Conservation (phyloP, 2,888 invertebrate species). For the Cantharis flavilabris region DNA sequence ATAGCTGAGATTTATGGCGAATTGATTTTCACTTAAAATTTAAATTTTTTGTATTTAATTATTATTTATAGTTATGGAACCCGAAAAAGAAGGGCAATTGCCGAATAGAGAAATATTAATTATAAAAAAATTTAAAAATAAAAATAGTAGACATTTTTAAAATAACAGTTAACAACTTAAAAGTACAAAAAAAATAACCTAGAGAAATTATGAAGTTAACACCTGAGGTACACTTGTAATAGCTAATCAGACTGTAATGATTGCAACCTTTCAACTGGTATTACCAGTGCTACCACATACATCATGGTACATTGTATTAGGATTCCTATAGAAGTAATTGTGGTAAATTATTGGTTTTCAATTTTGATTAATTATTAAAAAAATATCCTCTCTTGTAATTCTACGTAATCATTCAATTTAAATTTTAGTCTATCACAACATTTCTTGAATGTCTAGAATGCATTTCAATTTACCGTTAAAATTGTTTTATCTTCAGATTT, state of each 20-base stretch:
- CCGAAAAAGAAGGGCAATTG: too few species aligned
- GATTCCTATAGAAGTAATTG: not conserved
- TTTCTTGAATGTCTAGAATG: not conserved
- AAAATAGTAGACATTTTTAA: not conserved
- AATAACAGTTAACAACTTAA: not conserved
- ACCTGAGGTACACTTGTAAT: not conserved
- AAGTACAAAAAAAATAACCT: not conserved
- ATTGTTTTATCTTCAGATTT: not conserved
- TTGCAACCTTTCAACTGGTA: not conserved
- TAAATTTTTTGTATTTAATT: too few species aligned
- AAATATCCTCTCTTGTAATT: not conserved
- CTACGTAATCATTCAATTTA: not conserved
- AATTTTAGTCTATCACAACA: not conserved
- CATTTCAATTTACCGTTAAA: not conserved
- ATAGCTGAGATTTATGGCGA: not conserved
- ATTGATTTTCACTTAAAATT: not conserved
- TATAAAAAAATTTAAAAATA: too few species aligned
- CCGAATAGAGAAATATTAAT: too few species aligned
- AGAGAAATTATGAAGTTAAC: not conserved
- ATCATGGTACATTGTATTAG: too few species aligned
- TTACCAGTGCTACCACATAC: not conserved
- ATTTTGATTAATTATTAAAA: not conserved
- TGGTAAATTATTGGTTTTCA: not conserved
- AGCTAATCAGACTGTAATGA: not conserved
- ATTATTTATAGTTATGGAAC: too few species aligned